Conservation (phyloP, 1,140 invertebrate genomes). For the Monochamus saltuarius region DNA sequence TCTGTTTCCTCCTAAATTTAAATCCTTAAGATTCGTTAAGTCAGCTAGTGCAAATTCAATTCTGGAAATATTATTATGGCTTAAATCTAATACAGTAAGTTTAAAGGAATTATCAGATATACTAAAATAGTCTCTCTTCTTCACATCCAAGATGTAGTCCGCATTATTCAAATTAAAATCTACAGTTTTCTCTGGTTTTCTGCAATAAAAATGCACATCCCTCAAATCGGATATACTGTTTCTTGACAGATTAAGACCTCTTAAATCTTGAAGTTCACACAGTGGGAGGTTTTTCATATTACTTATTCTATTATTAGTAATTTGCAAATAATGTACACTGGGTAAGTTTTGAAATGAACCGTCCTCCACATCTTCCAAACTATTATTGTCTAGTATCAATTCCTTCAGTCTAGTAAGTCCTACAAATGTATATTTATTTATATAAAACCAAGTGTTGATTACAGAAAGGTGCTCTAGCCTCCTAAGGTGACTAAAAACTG, state of each 20-base stretch:
- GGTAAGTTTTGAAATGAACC: slow-evolving; percentile 27
- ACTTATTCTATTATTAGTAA: slow-evolving; percentile 35
- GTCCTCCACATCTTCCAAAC: slow-evolving; percentile 21
- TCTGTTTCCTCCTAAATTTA: slow-evolving; percentile 32
- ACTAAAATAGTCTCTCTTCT: slow-evolving; percentile 9
- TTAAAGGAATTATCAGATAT: slow-evolving; percentile 8
- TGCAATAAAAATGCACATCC: slow-evolving; percentile 17
- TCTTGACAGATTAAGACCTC: slow-evolving; percentile 26
- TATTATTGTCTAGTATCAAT: slow-evolving; percentile 36
- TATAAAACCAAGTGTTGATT: slow-evolving; percentile 27
- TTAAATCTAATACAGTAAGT: slow-evolving; percentile 35
- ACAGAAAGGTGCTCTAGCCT: slow-evolving; percentile 28
- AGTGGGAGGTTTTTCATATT: slow-evolving; percentile 31
- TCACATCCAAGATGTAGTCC: background rate
- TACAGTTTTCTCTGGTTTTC: background rate
- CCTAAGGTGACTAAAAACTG: slow-evolving; percentile 29
- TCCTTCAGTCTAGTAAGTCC: slow-evolving; percentile 32
- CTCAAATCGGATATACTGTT: slow-evolving; percentile 27
- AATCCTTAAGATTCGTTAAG: slow-evolving; percentile 25
- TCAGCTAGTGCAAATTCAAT: slow-evolving; percentile 27
- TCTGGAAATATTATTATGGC: slow-evolving; percentile 34
- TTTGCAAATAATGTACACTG: slow-evolving; percentile 35
- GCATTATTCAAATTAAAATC: slow-evolving; percentile 16
- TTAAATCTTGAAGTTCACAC: slow-evolving; percentile 33
- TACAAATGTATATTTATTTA: slow-evolving; percentile 25